These are phyloP conservation scores for Mya arenaria DNA, from an alignment of 1,140 invertebrate genomes.

Conservation along the genomic window DNA sequence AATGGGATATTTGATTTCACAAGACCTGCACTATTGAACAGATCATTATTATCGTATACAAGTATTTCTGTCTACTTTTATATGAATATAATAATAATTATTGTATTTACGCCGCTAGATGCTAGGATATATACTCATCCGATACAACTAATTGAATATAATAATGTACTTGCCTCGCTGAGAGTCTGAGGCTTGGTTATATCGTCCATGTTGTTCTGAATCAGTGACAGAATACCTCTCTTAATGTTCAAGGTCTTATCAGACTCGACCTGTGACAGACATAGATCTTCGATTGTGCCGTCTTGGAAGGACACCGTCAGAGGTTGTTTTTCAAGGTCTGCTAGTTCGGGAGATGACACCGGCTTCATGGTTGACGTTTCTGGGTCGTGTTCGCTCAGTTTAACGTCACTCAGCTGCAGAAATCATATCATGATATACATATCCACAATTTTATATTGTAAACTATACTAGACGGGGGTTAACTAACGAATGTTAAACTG, in stretches of 20 bases:
- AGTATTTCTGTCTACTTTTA: too few relatives aligned
- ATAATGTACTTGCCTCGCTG: conserved; percentile 65
- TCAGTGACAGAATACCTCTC: conserved; percentile 90
- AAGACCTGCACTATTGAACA: not conserved
- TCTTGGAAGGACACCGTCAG: conserved; percentile 84
- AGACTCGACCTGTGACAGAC: conserved; percentile 83
- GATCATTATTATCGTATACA: too few relatives aligned
- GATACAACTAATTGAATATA: too few relatives aligned
- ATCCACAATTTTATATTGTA: too few relatives aligned
- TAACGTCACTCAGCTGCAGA: conserved; percentile 46
- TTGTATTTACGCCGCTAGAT: too few relatives aligned
- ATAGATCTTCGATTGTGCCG: conserved; percentile 81
- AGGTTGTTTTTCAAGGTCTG: conserved; percentile 61
- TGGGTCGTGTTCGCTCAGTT: conserved; percentile 54
- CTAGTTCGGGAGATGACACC: conserved; percentile 40
- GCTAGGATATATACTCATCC: too few relatives aligned
- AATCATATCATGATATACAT: too few relatives aligned
- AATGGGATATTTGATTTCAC: not conserved
- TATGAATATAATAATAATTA: too few relatives aligned
- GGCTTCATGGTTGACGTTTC: conserved; percentile 23
- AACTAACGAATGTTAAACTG: too few relatives aligned
- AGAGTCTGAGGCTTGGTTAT: conserved; percentile 89
- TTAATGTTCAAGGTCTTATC: conserved; percentile 94
- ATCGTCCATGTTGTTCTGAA: conserved; percentile 93
- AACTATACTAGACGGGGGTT: too few relatives aligned